phyloP scores from a whole-genome alignment of 1,140 invertebrate genomes.

The Periplaneta americana region DNA sequence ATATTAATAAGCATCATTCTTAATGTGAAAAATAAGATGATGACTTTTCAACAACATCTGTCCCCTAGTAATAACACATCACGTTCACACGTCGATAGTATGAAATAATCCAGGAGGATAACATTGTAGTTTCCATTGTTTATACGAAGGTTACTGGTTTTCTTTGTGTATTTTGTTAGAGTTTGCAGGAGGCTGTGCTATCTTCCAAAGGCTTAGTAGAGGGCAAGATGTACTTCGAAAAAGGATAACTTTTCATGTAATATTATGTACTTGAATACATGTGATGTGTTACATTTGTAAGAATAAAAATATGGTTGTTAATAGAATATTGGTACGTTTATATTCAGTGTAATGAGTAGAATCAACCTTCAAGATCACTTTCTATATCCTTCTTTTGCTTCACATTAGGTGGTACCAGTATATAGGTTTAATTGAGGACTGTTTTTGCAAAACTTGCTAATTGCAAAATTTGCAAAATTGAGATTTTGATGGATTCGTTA shows the following conservation, averaged over 20 bases:
- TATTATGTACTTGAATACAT: neutral
- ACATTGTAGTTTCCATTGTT: neutral
- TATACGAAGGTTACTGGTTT: neutral
- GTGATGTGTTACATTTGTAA: neutral
- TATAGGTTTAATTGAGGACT: too few species aligned
- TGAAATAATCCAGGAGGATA: neutral
- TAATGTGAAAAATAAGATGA: neutral
- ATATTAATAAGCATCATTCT: neutral
- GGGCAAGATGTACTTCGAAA: neutral
- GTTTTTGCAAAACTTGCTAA: too few species aligned
- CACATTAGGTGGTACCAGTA: too few species aligned
- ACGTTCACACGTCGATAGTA: neutral
- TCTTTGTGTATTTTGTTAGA: neutral
- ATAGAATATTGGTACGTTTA: too few species aligned
- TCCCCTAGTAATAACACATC: neutral
- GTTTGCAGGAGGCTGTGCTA: neutral
- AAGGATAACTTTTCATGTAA: neutral
- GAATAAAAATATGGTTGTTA: too few species aligned
- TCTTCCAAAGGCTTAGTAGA: neutral
- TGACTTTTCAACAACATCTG: too few species aligned
- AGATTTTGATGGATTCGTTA: too few species aligned
- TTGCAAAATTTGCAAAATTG: too few species aligned
- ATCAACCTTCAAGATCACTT: too few species aligned
- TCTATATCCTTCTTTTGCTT: too few species aligned
- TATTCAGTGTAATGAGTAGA: too few species aligned